phyloP scores from a whole-genome alignment of 2,888 invertebrate genomes.

The Spisula solida region DNA sequence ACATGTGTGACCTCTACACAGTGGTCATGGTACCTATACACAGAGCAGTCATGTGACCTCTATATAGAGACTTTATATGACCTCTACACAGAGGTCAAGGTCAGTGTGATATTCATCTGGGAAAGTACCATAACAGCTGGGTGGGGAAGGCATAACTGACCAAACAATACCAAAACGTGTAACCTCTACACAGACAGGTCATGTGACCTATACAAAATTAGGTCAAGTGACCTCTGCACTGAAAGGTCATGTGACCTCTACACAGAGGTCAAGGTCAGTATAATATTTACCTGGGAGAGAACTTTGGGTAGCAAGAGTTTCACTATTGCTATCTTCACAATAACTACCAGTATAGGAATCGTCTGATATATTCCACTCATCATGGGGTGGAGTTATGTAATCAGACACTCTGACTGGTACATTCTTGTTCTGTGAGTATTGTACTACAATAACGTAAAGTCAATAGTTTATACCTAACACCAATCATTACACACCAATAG shows the following conservation, averaged over 20 bases:
- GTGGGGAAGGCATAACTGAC: not conserved
- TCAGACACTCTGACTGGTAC: slow-evolving; percentile 9
- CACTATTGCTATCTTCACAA: slow-evolving; percentile 30
- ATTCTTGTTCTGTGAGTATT: slow-evolving; percentile 42
- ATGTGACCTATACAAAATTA: not conserved
- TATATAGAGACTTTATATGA: no score
- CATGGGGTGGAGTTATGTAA: slow-evolving; percentile 26
- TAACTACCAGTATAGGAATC: not conserved
- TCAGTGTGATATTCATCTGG: slow-evolving; percentile 25
- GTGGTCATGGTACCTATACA: no score
- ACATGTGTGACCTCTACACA: not conserved
- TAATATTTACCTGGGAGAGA: slow-evolving; percentile 45
- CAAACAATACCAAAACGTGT: not conserved
- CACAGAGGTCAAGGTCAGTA: not conserved
- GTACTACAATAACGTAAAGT: slow-evolving; percentile 50
- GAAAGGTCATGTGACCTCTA: not conserved
- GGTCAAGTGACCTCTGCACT: not conserved
- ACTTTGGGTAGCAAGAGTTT: slow-evolving; percentile 23
- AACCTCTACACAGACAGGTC: not conserved
- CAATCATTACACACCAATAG: no score
- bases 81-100: not conserved
- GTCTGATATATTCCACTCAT: slow-evolving; percentile 36
- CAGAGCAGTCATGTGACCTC: no score
- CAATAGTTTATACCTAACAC: not conserved
- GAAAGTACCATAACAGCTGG: no score